phyloP scores from a whole-genome alignment of 2,113 vertebrate species.

The Barnardius zonarius region DNA sequence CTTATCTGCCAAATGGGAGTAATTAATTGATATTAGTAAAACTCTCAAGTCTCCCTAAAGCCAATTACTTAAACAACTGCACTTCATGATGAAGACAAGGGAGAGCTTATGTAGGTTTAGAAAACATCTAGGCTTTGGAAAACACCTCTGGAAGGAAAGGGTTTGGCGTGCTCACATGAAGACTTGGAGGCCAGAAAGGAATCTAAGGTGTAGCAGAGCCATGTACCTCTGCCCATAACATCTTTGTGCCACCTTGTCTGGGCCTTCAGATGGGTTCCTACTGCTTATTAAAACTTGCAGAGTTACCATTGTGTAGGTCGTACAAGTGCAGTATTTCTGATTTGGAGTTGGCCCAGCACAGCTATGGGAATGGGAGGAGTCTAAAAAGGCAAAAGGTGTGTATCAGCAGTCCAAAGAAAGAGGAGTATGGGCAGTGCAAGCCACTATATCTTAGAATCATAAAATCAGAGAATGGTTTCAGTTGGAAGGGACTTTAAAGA shows the following conservation, averaged over 20 bases:
- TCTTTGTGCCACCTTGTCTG: background rate
- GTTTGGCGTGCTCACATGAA: background rate
- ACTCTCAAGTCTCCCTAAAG: background rate
- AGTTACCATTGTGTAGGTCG: background rate
- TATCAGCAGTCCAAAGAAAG: background rate
- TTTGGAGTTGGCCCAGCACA: background rate
- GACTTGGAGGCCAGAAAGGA: background rate
- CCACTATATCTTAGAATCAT: background rate
- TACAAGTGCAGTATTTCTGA: slow-evolving; percentile 22
- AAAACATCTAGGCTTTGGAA: background rate
- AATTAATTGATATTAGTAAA: slow-evolving; percentile 27
- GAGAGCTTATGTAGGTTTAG: background rate
- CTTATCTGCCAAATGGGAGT: background rate
- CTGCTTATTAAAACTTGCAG: background rate
- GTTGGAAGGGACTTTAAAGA: background rate
- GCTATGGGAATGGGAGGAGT: background rate
- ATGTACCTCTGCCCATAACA: background rate
- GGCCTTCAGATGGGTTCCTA: background rate
- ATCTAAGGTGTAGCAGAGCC: background rate
- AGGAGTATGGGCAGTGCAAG: background rate
- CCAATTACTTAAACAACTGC: background rate
- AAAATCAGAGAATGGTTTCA: background rate
- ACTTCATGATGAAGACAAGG: background rate
- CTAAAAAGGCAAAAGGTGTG: background rate
- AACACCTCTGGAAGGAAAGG: background rate